These are phyloP conservation scores for Megaceryle torquata DNA, from an alignment of 2,113 vertebrate genomes.

Conservation along the genomic window DNA sequence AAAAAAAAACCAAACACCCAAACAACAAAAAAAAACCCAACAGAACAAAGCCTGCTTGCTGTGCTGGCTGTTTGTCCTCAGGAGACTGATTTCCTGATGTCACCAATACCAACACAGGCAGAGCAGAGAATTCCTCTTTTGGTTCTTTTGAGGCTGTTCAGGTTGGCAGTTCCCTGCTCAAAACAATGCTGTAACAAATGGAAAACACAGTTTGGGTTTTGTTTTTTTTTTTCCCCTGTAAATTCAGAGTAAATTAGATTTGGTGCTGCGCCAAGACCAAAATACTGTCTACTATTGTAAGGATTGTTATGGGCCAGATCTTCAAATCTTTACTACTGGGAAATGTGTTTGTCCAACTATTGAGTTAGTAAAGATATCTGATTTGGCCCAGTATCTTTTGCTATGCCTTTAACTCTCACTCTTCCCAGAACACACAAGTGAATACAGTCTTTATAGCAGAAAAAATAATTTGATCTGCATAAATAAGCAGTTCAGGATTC, in stretches of 20 bases:
- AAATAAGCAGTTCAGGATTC: background rate
- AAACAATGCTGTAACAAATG: background rate
- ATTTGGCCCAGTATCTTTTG: background rate
- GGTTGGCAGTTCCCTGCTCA: background rate
- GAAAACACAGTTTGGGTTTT: background rate
- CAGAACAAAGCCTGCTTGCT: constrained; percentile 37
- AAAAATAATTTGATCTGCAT: background rate
- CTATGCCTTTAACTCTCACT: background rate
- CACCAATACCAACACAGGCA: background rate
- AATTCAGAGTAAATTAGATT: constrained; percentile 56
- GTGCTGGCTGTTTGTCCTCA: constrained; percentile 24
- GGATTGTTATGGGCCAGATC: constrained; percentile 13
- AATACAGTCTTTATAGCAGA: background rate
- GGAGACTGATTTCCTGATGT: constrained; percentile 22
- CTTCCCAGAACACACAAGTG: background rate
- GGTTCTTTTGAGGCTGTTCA: background rate
- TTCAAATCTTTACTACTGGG: constrained; percentile 19
- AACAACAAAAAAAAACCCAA: too few relatives aligned
- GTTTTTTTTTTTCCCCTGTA: background rate
- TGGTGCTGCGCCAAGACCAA: background rate
- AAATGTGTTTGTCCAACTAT: constrained; percentile 28
- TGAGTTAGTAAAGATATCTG: constrained; percentile 22
- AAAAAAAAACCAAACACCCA: background rate
- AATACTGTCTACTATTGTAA: constrained; percentile 19
- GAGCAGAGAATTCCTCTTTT: background rate